Evolutionary conservation across 2,797 vertebrate species (phyloP).

Genomic region (Mallotus villosus): DNA sequence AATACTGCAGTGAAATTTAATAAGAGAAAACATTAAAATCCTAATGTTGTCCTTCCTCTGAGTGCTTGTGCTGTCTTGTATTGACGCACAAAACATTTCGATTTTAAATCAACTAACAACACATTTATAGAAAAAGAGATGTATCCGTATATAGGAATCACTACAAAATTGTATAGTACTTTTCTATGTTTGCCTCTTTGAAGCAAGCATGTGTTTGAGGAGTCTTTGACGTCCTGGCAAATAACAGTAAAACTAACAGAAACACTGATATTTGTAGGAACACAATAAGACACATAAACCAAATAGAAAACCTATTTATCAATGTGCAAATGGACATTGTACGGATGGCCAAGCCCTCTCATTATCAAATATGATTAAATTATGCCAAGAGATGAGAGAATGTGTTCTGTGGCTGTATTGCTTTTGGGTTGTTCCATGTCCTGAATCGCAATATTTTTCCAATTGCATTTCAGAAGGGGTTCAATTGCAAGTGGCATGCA

Average conservation of each 20-base stretch:
- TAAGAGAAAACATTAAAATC: too few relatives aligned
- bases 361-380: slow-evolving; percentile 45
- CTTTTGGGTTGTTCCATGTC: slow-evolving; percentile 19
- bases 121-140: not conserved
- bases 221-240: not conserved
- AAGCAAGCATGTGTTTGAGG: not conserved
- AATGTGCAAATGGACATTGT: not conserved
- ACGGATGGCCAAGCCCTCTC: slow-evolving; percentile 13
- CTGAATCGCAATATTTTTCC: slow-evolving; percentile 4
- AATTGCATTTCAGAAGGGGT: slow-evolving; percentile 17
- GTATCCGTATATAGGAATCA: too few relatives aligned
- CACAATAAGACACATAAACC: slow-evolving; percentile 1
- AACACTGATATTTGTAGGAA: not conserved
- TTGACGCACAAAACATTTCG: not conserved
- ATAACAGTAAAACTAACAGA: not conserved
- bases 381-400: slow-evolving; percentile 15
- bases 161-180: too few relatives aligned
- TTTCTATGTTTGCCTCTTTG: not conserved
- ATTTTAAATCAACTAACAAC: not conserved
- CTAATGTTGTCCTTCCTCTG: not conserved
- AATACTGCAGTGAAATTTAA: not conserved
- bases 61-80: too few relatives aligned
- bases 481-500: slow-evolving; percentile 42
- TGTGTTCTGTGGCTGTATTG: slow-evolving; percentile 17
- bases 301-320: not conserved